Conservation (phyloP, 2,113 vertebrate species). For the Centrocercus urophasianus region DNA sequence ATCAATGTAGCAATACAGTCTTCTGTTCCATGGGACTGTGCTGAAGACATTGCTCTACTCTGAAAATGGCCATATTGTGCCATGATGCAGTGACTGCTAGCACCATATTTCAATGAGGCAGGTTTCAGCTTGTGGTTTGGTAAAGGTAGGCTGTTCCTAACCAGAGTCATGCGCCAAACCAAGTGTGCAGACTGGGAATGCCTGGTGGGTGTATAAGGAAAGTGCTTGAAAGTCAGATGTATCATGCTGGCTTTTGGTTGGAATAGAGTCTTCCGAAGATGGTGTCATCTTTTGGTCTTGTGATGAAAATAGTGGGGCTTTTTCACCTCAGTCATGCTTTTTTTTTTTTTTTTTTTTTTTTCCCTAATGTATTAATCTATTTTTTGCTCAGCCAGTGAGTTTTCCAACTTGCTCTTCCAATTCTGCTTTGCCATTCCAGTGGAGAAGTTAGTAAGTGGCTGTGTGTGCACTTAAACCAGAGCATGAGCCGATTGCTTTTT, state of each 20-base stretch:
- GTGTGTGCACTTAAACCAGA: neutral
- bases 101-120: rapidly evolving
- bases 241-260: neutral
- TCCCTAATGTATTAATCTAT: neutral
- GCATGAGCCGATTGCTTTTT: neutral
- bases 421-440: neutral
- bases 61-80: rapidly evolving
- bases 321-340: neutral
- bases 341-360: neutral
- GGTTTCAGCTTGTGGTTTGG: neutral
- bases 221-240: neutral
- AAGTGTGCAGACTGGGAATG: neutral
- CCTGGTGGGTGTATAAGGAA: neutral
- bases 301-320: neutral
- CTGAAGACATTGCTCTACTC: neutral
- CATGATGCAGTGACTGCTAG: neutral
- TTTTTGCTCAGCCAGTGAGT: neutral
- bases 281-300: neutral
- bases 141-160: neutral
- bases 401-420: neutral
- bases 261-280: neutral
- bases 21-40: neutral
- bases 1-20: neutral
- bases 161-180: neutral
- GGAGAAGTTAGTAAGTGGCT: neutral